Base-by-base conservation (phyloP, 2,113 vertebrate species). In the Odontesthes bonariensis region DNA sequence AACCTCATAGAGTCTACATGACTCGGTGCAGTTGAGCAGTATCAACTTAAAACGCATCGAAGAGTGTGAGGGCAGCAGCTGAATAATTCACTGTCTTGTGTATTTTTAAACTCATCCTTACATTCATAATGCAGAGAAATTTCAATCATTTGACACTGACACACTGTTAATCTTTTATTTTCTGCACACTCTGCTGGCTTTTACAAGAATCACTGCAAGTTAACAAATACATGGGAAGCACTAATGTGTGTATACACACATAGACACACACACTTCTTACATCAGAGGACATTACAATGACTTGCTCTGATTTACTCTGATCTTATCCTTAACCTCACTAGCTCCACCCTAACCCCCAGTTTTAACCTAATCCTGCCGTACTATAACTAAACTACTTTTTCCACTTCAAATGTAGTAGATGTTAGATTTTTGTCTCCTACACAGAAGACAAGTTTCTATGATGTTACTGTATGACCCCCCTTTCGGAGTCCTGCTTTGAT, bases 61-160 rank as follows among this genome's bases (percentile, higher is more conserved):
- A 11, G 44, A 53, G 23, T 73, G 53, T 67, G 59, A 76, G 57
- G 55, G 60, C 68, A 82, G 70, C 31, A 31, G 60, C 69, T 88
- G 82, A 86, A 92, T 92, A 86, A 92, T 91, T 92, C 65, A 93
- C 64, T 17, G 27, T 61, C 84, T 73, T 77, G 85, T 87, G 77
- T 92, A 92, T 92, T 92, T 92, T 90, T 89, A 91, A 91, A 86
- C 86, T 74, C 77, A 66, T 79, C 83, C 69, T 83, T 85, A 54
- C 79, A 92, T 91, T 88, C 74, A 92, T 91, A 89, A 91, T 91
- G 84, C 87, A 90, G 84, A 61, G 60, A 80, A 74, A 83, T 86
- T 78, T 86, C 81, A 88, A 82, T 91, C 88, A 78, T 57, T 75
- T 46, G 82, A 89, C 87, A 88, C 72, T 84, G 86, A 84, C 88